These are phyloP conservation scores for Pachycephus smyrnensis DNA, from an alignment of 2,888 invertebrate genomes.

Conservation along the genomic window DNA sequence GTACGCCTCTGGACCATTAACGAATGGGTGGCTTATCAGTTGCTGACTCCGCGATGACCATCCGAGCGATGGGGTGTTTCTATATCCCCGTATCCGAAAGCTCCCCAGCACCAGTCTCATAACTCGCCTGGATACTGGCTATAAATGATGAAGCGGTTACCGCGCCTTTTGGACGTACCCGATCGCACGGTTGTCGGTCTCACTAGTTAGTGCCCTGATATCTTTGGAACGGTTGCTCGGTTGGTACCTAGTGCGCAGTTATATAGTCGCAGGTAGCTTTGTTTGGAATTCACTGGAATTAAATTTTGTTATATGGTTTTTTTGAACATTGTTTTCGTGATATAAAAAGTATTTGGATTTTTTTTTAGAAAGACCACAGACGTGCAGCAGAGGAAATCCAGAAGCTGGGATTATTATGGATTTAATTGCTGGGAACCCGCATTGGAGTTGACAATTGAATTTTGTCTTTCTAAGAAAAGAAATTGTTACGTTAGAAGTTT, in stretches of 20 bases:
- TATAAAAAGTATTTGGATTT: not conserved
- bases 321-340: not conserved
- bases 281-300: not conserved
- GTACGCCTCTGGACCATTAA: constrained; percentile 50
- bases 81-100: constrained; percentile 35
- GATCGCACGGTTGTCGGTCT: not conserved
- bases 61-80: constrained; percentile 49
- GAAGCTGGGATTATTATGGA: not conserved
- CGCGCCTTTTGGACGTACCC: not conserved
- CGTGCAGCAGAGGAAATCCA: not conserved
- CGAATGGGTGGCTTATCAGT: constrained; percentile 56
- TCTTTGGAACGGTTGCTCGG: no score
- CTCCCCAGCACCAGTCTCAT: constrained; percentile 40
- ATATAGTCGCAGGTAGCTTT: not conserved
- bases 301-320: not conserved
- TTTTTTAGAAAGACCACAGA: not conserved
- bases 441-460: not conserved
- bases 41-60: constrained; percentile 60
- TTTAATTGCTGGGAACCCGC: not conserved
- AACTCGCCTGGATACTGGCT: constrained; percentile 43
- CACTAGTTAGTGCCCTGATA: not conserved
- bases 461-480: not conserved
- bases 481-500: not conserved
- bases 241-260: no score
- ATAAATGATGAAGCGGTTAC: constrained; percentile 44